phyloP scores from a whole-genome alignment of 2,113 vertebrate species.

The Recurvirostra avosetta region DNA sequence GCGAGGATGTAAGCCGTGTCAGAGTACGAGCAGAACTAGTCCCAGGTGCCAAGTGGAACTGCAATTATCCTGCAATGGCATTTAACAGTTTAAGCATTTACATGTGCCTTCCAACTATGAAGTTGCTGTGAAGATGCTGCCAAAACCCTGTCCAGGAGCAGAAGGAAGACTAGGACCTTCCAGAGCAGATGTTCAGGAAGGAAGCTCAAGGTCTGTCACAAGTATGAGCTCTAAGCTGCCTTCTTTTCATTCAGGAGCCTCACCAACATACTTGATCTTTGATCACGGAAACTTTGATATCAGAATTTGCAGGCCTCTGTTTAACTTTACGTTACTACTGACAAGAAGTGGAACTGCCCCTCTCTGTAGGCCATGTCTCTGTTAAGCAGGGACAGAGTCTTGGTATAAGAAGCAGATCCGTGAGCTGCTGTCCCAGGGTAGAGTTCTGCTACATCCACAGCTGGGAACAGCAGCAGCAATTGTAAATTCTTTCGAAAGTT shows the following conservation, averaged over 20 bases:
- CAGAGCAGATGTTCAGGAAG: neutral
- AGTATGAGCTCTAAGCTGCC: neutral
- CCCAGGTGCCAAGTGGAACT: neutral
- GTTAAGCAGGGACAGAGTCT: neutral
- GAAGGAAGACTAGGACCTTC: neutral
- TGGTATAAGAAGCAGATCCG: fast-evolving
- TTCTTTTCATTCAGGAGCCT: neutral
- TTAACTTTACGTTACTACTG: neutral
- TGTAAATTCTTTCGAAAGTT: neutral
- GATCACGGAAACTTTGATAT: neutral
- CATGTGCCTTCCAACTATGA: neutral
- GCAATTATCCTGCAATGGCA: neutral
- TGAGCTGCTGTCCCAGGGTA: neutral
- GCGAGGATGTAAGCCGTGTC: neutral
- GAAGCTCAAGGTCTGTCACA: neutral
- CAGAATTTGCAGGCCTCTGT: fast-evolving
- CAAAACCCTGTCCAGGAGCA: neutral
- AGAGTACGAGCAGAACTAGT: neutral
- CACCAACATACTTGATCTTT: neutral
- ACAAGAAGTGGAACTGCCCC: neutral
- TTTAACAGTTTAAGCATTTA: neutral
- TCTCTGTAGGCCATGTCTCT: fast-evolving
- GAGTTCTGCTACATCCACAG: neutral
- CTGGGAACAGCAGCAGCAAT: neutral
- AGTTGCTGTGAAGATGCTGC: neutral